Evolutionary conservation across 92 coral and sea anemone species (phyloP).

Genomic region (Palythoa caribaeorum): DNA sequence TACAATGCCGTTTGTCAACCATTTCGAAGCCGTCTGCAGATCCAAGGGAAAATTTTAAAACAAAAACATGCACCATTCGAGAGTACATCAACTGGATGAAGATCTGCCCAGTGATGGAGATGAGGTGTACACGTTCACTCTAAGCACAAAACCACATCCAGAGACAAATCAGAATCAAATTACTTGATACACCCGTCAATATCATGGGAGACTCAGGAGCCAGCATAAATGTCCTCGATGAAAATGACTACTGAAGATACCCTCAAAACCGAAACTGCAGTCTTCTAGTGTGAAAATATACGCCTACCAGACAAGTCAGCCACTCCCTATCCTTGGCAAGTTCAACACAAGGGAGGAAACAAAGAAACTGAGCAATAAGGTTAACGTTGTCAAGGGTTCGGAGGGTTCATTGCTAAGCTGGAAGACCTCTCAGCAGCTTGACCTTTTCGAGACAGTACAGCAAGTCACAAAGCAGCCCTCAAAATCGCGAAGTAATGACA

Average conservation of each 20-base stretch:
- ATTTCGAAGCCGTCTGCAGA: background rate
- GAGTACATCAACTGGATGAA: too few relatives aligned
- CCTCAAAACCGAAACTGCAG: background rate
- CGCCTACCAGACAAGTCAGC: background rate
- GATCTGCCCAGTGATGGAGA: too few relatives aligned
- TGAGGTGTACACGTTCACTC: background rate
- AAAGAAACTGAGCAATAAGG: slow-evolving; percentile 22
- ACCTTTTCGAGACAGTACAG: too few relatives aligned
- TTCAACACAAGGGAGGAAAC: slow-evolving; percentile 22
- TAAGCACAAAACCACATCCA: slow-evolving; percentile 34
- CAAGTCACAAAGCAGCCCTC: too few relatives aligned
- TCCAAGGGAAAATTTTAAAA: too few relatives aligned
- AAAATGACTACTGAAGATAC: background rate
- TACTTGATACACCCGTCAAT: slow-evolving; percentile 7
- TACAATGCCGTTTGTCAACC: slow-evolving; percentile 21
- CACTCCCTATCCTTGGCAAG: slow-evolving; percentile 41
- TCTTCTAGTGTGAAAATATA: too few relatives aligned
- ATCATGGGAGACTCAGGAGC: background rate
- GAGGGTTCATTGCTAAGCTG: slow-evolving; percentile 20
- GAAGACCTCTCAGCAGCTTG: too few relatives aligned
- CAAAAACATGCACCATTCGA: too few relatives aligned
- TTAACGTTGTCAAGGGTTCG: slow-evolving; percentile 36
- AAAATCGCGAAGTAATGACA: background rate
- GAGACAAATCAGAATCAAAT: slow-evolving; percentile 36
- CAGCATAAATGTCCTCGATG: background rate